Evolutionary conservation across 2,888 invertebrate genomes (phyloP).

Genomic region (Microctonus aethiopoides): DNA sequence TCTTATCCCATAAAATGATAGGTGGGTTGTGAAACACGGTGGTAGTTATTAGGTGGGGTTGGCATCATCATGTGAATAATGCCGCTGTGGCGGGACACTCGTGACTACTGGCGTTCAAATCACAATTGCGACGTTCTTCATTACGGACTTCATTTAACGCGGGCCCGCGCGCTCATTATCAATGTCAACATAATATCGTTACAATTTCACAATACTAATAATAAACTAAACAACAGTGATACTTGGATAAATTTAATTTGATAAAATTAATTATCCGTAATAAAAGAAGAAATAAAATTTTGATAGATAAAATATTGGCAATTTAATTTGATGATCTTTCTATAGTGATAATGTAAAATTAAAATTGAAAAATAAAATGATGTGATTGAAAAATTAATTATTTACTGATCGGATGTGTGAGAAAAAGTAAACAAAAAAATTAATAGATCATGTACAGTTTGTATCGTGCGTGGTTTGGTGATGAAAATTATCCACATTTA

Average conservation of each 20-base stretch:
- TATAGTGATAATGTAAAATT: too few relatives aligned
- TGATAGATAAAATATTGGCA: background rate
- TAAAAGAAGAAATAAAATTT: background rate
- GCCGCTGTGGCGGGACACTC: slow-evolving; percentile 23
- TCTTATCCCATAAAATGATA: slow-evolving; percentile 46
- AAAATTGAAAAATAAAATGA: too few relatives aligned
- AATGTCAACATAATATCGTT: background rate
- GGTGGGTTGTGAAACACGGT: slow-evolving; percentile 40
- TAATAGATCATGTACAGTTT: slow-evolving; percentile 63
- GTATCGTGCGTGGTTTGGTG: slow-evolving; percentile 67
- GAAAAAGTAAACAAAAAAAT: background rate
- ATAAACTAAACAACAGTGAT: background rate
- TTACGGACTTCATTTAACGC: slow-evolving; percentile 23
- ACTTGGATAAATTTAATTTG: background rate
- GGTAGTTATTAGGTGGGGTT: slow-evolving; percentile 38
- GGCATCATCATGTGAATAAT: slow-evolving; percentile 26
- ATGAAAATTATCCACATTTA: slow-evolving; percentile 54
- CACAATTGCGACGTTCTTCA: slow-evolving; percentile 52
- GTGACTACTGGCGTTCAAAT: slow-evolving; percentile 64
- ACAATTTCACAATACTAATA: background rate
- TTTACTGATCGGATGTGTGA: background rate
- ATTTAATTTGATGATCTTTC: too few relatives aligned
- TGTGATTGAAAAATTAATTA: background rate
- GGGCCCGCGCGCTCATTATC: background rate
- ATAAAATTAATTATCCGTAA: background rate